Base-by-base conservation (phyloP, 2,797 vertebrate species). In the Caiman crocodilus region DNA sequence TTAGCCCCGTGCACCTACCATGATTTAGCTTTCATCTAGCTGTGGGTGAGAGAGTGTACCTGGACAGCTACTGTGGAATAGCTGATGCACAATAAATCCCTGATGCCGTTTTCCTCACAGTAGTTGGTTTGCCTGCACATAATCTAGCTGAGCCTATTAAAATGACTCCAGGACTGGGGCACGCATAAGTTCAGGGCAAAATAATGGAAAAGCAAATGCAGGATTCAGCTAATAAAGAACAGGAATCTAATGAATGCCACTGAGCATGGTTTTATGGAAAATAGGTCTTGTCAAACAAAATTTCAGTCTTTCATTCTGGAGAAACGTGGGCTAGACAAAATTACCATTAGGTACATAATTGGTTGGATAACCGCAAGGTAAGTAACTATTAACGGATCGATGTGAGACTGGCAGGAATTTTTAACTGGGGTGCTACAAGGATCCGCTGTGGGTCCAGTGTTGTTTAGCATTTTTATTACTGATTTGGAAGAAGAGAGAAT, bases 221-320 rank as follows among this genome's bases (percentile, higher is more conserved):
- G 76, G 79, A 79, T 14, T 55, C 78, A 90, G 84, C 84, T 0
- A 0, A 23, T 80, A n/a, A 75, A 50, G 87, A 92, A 93, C 35
- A 42, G 85, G 84, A 92, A 88, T 86, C 75, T 65, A 94, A 92
- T 95, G 89, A 92, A 95, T 79, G 79, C 84, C 18, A 57, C 85
- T 92, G 94, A 96, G 95, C 86, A 94, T 65, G 82, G 65, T 81
- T 95, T 96, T 90, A 92, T 76, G 79, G 92, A 92, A 94, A 96
- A 89, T 95, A 94, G 94, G 79, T 83, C 93, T 93, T 91, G 95
- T 89, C 91, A 95, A 92, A 89, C 88, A 94, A 92, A 96, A 95
- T 96, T 97, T 92, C 95, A 95, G 91, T 95, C 96, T 94, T 96
- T 96, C 93, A 96, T 95, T 96, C 92, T 96, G 85, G 93, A 97